These are phyloP conservation scores for Cottus gobio DNA, from an alignment of 2,113 vertebrate genomes.

Conservation along the genomic window DNA sequence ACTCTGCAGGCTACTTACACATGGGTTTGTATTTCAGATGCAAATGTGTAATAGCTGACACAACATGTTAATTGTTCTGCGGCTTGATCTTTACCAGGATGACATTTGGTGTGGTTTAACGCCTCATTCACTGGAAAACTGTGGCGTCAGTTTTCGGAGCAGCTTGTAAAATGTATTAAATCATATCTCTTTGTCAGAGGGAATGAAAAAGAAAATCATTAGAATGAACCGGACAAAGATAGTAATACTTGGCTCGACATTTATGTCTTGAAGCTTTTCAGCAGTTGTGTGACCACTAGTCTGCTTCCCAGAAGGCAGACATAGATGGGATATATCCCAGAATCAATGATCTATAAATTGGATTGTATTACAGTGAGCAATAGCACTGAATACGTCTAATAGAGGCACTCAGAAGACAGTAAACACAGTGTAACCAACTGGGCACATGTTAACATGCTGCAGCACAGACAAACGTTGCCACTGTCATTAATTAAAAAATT, in stretches of 20 bases:
- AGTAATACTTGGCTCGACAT: slow-evolving; percentile 42
- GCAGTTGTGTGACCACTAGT: slow-evolving; percentile 53
- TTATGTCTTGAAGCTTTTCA: slow-evolving; percentile 49
- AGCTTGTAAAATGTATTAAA: slow-evolving; percentile 42
- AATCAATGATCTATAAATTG: slow-evolving; percentile 71
- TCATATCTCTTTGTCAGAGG: slow-evolving; percentile 31
- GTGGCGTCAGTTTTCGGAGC: slow-evolving; percentile 13
- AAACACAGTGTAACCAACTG: slow-evolving; percentile 41
- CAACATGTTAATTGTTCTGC: slow-evolving; percentile 11
- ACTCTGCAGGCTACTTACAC: neutral
- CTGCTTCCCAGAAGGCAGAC: slow-evolving; percentile 67
- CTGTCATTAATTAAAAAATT: slow-evolving; percentile 63
- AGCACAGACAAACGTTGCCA: slow-evolving; percentile 33
- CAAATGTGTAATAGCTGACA: slow-evolving; percentile 13
- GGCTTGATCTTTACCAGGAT: slow-evolving; percentile 26
- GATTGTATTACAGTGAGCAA: slow-evolving; percentile 58
- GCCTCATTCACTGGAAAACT: slow-evolving; percentile 27
- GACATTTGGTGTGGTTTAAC: slow-evolving; percentile 41
- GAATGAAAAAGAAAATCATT: slow-evolving; percentile 40
- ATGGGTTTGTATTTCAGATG: neutral
- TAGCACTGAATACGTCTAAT: slow-evolving; percentile 36
- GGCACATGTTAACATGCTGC: slow-evolving; percentile 53
- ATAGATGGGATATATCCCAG: slow-evolving; percentile 64
- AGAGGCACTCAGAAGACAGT: slow-evolving; percentile 36
- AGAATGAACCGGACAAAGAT: slow-evolving; percentile 35